Percentiles rank a stretch among this genome's conserved stretches.
Evolutionary conservation across 1,140 invertebrate genomes (phyloP).

Genomic region (Drosophila rhopaloa): DNA sequence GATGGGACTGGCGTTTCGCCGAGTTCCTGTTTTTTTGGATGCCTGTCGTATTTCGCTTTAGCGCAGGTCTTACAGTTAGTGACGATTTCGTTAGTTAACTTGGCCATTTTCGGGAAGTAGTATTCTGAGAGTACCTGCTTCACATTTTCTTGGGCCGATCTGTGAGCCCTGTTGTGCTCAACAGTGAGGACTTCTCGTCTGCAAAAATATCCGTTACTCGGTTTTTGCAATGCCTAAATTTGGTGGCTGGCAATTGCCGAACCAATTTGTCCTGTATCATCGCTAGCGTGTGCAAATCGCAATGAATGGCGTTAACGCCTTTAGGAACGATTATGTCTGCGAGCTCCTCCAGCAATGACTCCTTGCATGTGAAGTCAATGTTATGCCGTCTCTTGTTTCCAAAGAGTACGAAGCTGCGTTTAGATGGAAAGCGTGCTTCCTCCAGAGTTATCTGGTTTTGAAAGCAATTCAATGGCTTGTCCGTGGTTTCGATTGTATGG

Average conservation of each 20-base stretch:
- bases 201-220: slow-evolving; percentile 11
- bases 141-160: slow-evolving; percentile 1
- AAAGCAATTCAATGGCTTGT: too few species aligned
- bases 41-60: neutral
- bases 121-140: slow-evolving; percentile 27
- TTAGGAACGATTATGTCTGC: too few species aligned
- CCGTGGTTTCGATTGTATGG: too few species aligned
- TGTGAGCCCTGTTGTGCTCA: slow-evolving; percentile 13
- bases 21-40: slow-evolving; percentile 20
- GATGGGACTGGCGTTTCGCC: slow-evolving; percentile 5
- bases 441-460: too few species aligned
- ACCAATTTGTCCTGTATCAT: too few species aligned
- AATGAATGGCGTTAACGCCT: too few species aligned
- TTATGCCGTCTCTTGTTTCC: too few species aligned
- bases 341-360: too few species aligned
- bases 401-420: too few species aligned
- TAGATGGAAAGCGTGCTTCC: too few species aligned
- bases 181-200: slow-evolving; percentile 18
- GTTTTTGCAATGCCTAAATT: neutral
- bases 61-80: slow-evolving; percentile 4
- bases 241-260: neutral
- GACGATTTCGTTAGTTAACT: slow-evolving; percentile 1
- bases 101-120: slow-evolving; percentile 30
- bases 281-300: too few species aligned
- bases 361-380: too few species aligned